These are phyloP conservation scores for Mylabris phalerata DNA, from an alignment of 1,140 invertebrate genomes.

Conservation along the genomic window DNA sequence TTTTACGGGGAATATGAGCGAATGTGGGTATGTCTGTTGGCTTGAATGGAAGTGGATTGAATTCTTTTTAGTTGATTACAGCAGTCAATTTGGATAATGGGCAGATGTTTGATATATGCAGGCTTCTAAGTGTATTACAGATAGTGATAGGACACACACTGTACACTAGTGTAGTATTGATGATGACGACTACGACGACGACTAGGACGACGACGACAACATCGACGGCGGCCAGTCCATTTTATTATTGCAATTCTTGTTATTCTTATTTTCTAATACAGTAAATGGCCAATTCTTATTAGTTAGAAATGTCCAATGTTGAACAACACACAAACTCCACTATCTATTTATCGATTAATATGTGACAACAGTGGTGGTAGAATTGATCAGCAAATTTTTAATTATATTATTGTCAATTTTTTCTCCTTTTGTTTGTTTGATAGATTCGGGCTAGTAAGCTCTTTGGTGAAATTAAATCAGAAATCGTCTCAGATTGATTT, in stretches of 20 bases:
- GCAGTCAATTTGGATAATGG: conserved; percentile 44
- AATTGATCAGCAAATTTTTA: too few relatives aligned
- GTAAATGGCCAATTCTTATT: conserved; percentile 34
- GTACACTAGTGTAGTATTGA: conserved; percentile 30
- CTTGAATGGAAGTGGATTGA: conserved; percentile 34
- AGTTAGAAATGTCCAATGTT: conserved; percentile 16
- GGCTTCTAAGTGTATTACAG: conserved; percentile 40
- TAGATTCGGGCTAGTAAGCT: too few relatives aligned
- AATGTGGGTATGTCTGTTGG: conserved; percentile 1
- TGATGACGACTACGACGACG: conserved; percentile 24
- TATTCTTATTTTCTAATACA: conserved; percentile 36
- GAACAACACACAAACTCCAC: too few relatives aligned
- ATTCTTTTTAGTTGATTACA: conserved; percentile 43
- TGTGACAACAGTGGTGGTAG: too few relatives aligned
- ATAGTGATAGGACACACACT: conserved; percentile 34
- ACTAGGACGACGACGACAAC: too few relatives aligned
- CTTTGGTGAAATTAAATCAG: too few relatives aligned
- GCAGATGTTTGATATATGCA: conserved; percentile 43
- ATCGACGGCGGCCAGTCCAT: conserved; percentile 27
- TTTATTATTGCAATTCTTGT: conserved; percentile 39
- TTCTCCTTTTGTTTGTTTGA: too few relatives aligned
- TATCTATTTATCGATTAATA: too few relatives aligned
- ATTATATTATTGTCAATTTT: too few relatives aligned
- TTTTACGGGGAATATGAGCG: too few relatives aligned
- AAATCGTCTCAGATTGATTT: too few relatives aligned